Evolutionary conservation across 2,888 invertebrate genomes (phyloP), one percentile per base, ranked within the genome.

Genomic region (Diloba caeruleocephala): DNA sequence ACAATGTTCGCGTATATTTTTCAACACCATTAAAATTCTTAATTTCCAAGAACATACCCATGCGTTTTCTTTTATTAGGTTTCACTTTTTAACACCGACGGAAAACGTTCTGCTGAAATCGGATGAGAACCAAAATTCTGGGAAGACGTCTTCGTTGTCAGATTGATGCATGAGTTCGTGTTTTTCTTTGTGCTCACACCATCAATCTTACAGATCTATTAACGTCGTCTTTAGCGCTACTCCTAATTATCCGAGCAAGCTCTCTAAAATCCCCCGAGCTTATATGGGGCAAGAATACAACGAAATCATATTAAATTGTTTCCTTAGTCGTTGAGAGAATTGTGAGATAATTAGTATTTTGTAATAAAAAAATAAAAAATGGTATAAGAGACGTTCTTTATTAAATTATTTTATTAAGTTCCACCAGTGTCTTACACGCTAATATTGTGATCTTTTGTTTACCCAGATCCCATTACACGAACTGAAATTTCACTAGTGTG

Each of bases 181-280:
- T 86, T 85, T 87, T 88, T 87, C 85, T 87, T 87, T 87, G 84
- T 85, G 75, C 68, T 64, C 68, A 39, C 71, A 70, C 78, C 88
- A 88, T 88, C 88, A 88, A 88, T 88, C 88, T 88, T 82, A 67
- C 74, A 80, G 84, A 85, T 88, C 87, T 88, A 88, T 88, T 88
- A 88, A 84, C 87, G 87, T 85, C 87, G 84, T 85, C 84, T 84
- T 87, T 85, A 87, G 79, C 81, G 81, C 75, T 76, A 71, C 74
- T 80, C 79, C 87, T 88, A 88, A 88, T 88, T 88, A 88, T 85
- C 85, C 75, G 81, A 77, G 74, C 74, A 76, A 81, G 78, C 82
- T 79, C 79, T 80, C 71, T 74, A 59, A 63, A 74, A 78, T 78
- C 81, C 78, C 71, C 32, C 39, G 75, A 74, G 79, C 72, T 79